Evolutionary conservation across 1,140 invertebrate genomes (phyloP).

Genomic region (Druon quercuslanigerum): DNA sequence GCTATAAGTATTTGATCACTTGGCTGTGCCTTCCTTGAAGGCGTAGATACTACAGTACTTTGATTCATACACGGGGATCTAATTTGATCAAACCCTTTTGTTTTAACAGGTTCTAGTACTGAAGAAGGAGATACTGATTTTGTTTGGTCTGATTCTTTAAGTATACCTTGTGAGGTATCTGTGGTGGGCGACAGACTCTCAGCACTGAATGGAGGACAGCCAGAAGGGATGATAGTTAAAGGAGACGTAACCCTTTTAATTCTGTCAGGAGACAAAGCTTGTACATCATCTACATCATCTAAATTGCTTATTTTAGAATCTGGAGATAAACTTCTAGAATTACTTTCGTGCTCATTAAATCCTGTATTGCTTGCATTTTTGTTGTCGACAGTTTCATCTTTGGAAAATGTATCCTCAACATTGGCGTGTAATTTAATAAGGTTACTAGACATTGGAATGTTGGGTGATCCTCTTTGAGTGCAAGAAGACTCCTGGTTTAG

Average conservation of each 20-base stretch:
- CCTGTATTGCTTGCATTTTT: neutral
- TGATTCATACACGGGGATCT: neutral
- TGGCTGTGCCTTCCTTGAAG: conserved; percentile 59
- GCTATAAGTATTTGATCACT: conserved; percentile 71
- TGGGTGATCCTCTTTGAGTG: conserved; percentile 43
- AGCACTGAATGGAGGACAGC: neutral
- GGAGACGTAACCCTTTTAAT: conserved; percentile 46
- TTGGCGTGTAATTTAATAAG: conserved; percentile 47
- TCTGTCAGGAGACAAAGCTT: neutral
- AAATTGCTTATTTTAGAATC: too few relatives aligned
- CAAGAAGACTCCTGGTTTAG: conserved; percentile 34
- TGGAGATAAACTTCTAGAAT: neutral
- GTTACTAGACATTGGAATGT: conserved; percentile 51
- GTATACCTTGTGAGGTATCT: conserved; percentile 15
- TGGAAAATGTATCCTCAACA: conserved; percentile 41
- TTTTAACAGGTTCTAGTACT: neutral
- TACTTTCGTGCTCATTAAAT: neutral
- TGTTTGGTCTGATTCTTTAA: conserved; percentile 22
- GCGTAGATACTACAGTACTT: conserved; percentile 36
- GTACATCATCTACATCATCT: too few relatives aligned
- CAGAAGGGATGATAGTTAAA: conserved; percentile 45
- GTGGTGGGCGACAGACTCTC: conserved; percentile 7
- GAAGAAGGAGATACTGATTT: conserved; percentile 3
- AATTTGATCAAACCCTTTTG: neutral
- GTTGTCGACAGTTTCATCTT: conserved; percentile 28